phyloP scores from a whole-genome alignment of 2,113 vertebrate species.

The Rousettus leschenaultii region DNA sequence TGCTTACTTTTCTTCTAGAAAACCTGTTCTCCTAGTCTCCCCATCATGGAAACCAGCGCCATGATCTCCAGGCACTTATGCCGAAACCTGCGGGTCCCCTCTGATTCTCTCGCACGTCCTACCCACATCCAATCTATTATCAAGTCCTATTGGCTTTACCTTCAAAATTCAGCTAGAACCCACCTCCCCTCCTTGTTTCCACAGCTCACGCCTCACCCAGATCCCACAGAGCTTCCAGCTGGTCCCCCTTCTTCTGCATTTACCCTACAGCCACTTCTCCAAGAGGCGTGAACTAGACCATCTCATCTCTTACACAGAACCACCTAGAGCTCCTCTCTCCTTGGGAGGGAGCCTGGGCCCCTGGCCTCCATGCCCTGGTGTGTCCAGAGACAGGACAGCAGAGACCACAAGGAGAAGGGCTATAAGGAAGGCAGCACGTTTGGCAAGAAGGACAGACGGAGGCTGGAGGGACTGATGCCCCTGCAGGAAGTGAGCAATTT shows the following conservation, averaged over 20 bases:
- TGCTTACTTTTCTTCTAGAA: neutral
- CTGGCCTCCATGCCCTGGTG: no score
- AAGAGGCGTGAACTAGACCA: neutral
- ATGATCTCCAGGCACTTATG: neutral
- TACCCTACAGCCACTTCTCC: neutral
- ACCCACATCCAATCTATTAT: no score
- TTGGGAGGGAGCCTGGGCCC: neutral
- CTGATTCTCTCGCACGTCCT: neutral
- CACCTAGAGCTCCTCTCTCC: neutral
- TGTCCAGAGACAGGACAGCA: neutral
- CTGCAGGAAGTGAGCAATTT: neutral
- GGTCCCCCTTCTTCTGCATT: neutral
- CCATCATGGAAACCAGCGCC: neutral
- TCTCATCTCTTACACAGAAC: fast-evolving
- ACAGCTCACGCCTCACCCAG: neutral
- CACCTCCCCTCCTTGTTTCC: no score
- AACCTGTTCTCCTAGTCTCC: neutral
- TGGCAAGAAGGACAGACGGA: neutral
- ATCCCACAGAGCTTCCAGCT: fast-evolving
- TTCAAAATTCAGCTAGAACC: neutral
- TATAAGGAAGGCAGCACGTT: neutral
- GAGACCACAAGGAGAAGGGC: neutral
- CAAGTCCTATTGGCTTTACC: neutral
- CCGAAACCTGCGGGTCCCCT: neutral
- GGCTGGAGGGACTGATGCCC: neutral